Base-by-base conservation (phyloP, 2,888 invertebrate genomes). In the Tanytarsus gracilentus region DNA sequence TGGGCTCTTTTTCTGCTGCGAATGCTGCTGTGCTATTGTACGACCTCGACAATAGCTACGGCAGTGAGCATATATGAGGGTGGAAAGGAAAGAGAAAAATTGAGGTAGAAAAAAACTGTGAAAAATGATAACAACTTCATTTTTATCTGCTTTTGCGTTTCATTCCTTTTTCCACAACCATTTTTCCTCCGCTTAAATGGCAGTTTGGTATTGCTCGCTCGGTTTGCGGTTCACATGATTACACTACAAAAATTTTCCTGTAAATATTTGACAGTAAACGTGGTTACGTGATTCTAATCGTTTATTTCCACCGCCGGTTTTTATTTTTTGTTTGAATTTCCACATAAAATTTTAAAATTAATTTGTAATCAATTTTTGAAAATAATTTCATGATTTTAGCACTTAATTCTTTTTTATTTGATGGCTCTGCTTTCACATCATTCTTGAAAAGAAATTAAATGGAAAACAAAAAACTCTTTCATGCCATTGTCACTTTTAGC, bases 51-150 rank as follows among this genome's bases (percentile, higher is more conserved):
- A n/a, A n/a, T n/a, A n/a, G n/a, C n/a, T n/a, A n/a, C n/a, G n/a
- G n/a, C n/a, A n/a, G n/a, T n/a, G n/a, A n/a, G n/a, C n/a, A n/a
- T n/a, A n/a, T n/a, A n/a, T n/a, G n/a, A n/a, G n/a, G n/a, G n/a
- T n/a, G 36, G 16, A 36, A 7, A 16, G 4, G n/a, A 36, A 44
- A 4, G 7, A 44, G 44, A 3, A 44, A 23, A 4, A 18, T 8
- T 23, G 44, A 44, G 44, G 44, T 23, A 44, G 6, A n/a, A n/a
- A 36, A 33, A 33, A 51, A 36, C 33, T 36, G 53, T 53, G 36
- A 53, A 23, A 53, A 53, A 53, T 33, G 53, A 53, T 53, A 33
- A 53, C 30, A 53, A 53, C 53, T 53, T 53, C 53, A 53, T 53
- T 44, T 44, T 49, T 49, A 49, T 49, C 49, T 49, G 25, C n/a